Base-by-base conservation (phyloP, 2,113 vertebrate species). In the Takifugu bimaculatus region DNA sequence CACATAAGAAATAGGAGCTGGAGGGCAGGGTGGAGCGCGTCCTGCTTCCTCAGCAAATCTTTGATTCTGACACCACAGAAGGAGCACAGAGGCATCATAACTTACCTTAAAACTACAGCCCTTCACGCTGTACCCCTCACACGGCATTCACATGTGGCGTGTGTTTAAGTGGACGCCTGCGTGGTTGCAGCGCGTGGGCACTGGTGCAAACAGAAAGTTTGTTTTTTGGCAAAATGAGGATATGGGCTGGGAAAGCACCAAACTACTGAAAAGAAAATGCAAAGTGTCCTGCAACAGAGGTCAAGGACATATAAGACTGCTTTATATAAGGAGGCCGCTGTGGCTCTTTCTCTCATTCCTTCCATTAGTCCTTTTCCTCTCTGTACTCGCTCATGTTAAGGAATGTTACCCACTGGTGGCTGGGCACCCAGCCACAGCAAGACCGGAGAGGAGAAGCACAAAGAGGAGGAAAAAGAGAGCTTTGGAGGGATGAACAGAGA, bases 401-500 rank as follows among this genome's bases (percentile, higher is more conserved):
- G 88, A 91, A 91, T 88, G 88, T 79, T 88, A 77, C 80, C 77
- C 86, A 79, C 82, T 75, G 72, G 81, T 79, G 83, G 87, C 80
- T 74, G 85, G 89, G 88, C 87, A 80, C 39, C 15, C 29, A 61
- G 88, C 88, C 88, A 87, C n/a, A 48, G 68, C 76, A 74, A 88
- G 84, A 86, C 79, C 76, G 73, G 74, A 75, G 72, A 68, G 76
- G 14, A 61, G 51, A 51, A 54, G 55, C 64, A 73, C 26, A 77
- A 84, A 72, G 77, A 48, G 57, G 61, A 73, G 53, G 49, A 59
- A 72, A 13, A 43, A 12, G 29, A 32, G 32, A 47, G 50, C 39
- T 25, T 20, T 6, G 14, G 48, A 50, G 48, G 35, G 35, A 39
- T 39, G 35, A 39, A 39, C 35, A 39, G 35, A 39, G 35, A 39